Evolutionary conservation across 2,113 vertebrate species (phyloP), one percentile per base, ranked within the genome.

Genomic region (Alethe castanea): DNA sequence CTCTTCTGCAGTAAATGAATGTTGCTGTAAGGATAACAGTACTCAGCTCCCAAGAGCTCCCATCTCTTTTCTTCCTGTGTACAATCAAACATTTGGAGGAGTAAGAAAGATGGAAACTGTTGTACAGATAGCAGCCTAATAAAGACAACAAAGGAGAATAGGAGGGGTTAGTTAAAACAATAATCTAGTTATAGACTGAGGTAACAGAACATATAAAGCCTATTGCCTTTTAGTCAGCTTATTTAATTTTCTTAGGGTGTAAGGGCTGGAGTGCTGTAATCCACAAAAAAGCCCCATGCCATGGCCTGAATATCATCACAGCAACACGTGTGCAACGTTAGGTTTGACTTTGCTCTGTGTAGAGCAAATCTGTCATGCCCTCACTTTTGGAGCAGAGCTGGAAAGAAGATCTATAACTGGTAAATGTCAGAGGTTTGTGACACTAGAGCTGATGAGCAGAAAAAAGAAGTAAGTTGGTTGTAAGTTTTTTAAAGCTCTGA

Each of bases 41-140:
- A 0, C 28, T 6, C 6, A 8, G 3, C 44, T 72, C 52, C 35
- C 7, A 40, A 38, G 44, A 76, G 2, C 33, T 92, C 64, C 14
- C 17, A 3, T 42, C 9, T 73, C 5, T 47, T 52, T 52, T 81
- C 19, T 53, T 70, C 25, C 36, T 60, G 5, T 15, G 9, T 62
- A 22, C 47, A 79, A 38, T 14, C 1, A 4, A 11, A 50, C 5
- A 5, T 59, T 35, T 8, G 17, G 15, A 74, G 57, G 17, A 10
- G 8, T 33, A 65, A 72, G 26, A 89, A 47, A 50, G 24, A 33
- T 42, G 6, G 33, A 82, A 71, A 67, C 5, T 36, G 8, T 33
- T 1, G 0, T 47, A 50, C 0, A 11, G 26, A 14, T 66, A 62
- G 4, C 11, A 78, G 18, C 20, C 50, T 31, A 20, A n/a, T 20